Evolutionary conservation across 2,888 invertebrate genomes (phyloP).

Genomic region (Muschampia plurimacula): DNA sequence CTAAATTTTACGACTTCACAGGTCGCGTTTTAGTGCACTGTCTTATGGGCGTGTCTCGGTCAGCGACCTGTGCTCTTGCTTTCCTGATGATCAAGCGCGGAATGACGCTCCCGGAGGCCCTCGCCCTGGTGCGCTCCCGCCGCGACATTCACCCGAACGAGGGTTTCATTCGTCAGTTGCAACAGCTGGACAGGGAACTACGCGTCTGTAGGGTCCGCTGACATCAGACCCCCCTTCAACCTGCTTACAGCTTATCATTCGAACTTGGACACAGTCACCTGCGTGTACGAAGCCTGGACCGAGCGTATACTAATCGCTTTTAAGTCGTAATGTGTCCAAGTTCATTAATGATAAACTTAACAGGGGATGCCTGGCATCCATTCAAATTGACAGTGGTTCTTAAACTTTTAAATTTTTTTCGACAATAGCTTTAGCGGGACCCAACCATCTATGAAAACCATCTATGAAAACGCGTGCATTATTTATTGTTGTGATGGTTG

Average conservation of each 20-base stretch:
- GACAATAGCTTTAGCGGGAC: slow-evolving; percentile 15
- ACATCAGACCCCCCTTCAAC: slow-evolving; percentile 66
- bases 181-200: slow-evolving; percentile 87
- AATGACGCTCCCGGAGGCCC: slow-evolving; percentile 91
- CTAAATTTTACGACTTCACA: slow-evolving; percentile 56
- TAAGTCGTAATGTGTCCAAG: slow-evolving; percentile 15
- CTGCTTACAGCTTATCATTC: slow-evolving; percentile 60
- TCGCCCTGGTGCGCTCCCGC: slow-evolving; percentile 88
- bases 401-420: slow-evolving; percentile 13
- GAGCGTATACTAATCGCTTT: slow-evolving; percentile 60
- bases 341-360: slow-evolving; percentile 13
- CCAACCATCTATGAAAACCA: not conserved
- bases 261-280: slow-evolving; percentile 55
- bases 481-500: not conserved
- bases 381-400: slow-evolving; percentile 21
- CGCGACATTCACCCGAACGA: slow-evolving; percentile 92
- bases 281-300: slow-evolving; percentile 73
- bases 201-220: slow-evolving; percentile 82
- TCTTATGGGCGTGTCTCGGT: slow-evolving; percentile 92
- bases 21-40: slow-evolving; percentile 93
- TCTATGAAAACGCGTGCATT: not conserved
- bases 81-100: slow-evolving; percentile 92
- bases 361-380: slow-evolving; percentile 19
- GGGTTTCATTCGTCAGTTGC: slow-evolving; percentile 92
- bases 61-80: slow-evolving; percentile 92